Conservation (phyloP, 2,888 invertebrate genomes). For the Andrena marginata region DNA sequence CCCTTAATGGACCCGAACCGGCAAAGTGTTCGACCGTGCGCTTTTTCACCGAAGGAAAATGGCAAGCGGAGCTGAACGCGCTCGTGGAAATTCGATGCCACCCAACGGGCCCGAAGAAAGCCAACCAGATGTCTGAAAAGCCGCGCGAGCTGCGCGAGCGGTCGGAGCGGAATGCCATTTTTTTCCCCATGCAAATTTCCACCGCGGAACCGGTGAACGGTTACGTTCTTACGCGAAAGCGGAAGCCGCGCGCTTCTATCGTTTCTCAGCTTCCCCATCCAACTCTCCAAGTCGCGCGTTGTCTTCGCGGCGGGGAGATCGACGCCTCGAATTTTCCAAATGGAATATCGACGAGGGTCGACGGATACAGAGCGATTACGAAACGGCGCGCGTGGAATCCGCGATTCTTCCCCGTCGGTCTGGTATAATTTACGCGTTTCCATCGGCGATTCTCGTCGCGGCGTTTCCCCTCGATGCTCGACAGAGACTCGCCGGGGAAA, state of each 20-base stretch:
- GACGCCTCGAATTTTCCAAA: slow-evolving; percentile 2
- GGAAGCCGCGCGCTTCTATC: slow-evolving; percentile 9
- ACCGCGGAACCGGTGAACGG: neutral
- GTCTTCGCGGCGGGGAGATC: neutral
- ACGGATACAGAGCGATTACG: neutral
- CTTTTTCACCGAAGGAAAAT: neutral
- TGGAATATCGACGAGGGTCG: slow-evolving; percentile 16
- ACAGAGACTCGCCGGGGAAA: too few relatives aligned
- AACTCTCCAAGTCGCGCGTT: neutral
- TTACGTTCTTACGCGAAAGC: neutral
- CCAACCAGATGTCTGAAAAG: neutral
- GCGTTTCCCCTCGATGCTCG: neutral
- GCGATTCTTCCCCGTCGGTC: neutral
- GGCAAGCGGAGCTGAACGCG: neutral
- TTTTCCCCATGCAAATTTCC: slow-evolving; percentile 4
- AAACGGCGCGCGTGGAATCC: neutral
- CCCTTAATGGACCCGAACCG: neutral
- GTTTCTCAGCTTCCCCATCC: neutral
- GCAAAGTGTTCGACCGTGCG: neutral
- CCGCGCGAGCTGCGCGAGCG: neutral
- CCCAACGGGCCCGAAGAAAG: neutral
- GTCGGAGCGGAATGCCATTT: neutral
- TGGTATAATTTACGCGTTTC: neutral
- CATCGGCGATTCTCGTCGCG: neutral
- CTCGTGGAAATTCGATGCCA: neutral